phyloP scores from a whole-genome alignment of 1,140 invertebrate species.

The Psilanteris sp. region DNA sequence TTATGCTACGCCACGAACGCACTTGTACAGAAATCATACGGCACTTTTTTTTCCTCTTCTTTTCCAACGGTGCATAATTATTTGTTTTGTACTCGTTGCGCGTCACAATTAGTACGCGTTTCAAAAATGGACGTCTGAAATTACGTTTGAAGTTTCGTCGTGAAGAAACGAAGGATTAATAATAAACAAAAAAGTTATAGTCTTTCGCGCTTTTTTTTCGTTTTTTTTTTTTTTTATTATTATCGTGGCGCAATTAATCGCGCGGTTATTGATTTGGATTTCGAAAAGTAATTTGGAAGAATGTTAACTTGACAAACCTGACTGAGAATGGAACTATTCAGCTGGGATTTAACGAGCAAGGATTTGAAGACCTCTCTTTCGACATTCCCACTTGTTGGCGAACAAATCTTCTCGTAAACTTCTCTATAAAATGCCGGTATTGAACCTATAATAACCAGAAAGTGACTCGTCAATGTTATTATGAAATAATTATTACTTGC shows the following conservation, averaged over 20 bases:
- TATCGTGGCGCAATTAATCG: not conserved
- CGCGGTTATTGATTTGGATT: slow-evolving; percentile 2
- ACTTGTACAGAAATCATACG: slow-evolving; percentile 1
- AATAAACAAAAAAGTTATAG: too few relatives aligned
- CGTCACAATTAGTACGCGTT: too few relatives aligned
- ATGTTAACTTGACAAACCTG: slow-evolving; percentile 75
- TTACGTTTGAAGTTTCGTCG: too few relatives aligned
- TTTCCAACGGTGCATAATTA: too few relatives aligned
- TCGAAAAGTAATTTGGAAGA: slow-evolving; percentile 7
- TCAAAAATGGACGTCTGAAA: too few relatives aligned
- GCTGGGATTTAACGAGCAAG: slow-evolving; percentile 82
- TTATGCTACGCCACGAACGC: slow-evolving; percentile 1
- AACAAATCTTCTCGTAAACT: slow-evolving; percentile 83
- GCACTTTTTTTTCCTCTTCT: slow-evolving; percentile 2
- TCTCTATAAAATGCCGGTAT: slow-evolving; percentile 84
- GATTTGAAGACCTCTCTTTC: slow-evolving; percentile 84
- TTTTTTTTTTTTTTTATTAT: too few relatives aligned
- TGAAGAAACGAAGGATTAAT: too few relatives aligned
- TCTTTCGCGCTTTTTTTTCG: too few relatives aligned
- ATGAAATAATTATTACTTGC: too few relatives aligned
- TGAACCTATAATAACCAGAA: slow-evolving; percentile 78
- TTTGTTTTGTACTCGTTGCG: not conserved
- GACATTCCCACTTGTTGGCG: slow-evolving; percentile 82
- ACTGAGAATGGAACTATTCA: slow-evolving; percentile 82
- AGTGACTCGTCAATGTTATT: too few relatives aligned